Evolutionary conservation across 2,797 vertebrate species (phyloP).

Genomic region (Helostoma temminkii): DNA sequence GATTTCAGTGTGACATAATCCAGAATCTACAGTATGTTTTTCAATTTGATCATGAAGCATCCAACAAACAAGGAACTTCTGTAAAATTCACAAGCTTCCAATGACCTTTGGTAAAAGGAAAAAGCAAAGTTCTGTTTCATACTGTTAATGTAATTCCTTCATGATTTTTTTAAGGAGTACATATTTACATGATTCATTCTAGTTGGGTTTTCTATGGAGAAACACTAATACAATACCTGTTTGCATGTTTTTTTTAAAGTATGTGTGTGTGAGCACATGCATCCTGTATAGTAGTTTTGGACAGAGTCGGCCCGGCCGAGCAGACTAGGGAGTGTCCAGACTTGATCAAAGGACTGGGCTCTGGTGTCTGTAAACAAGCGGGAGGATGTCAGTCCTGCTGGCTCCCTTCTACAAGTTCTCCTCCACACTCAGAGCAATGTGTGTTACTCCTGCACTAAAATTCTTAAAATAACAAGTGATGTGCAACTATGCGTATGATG

Average conservation of each 20-base stretch:
- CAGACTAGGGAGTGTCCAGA: constrained; percentile 58
- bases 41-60: background rate
- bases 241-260: constrained; percentile 13
- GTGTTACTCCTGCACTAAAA: constrained; percentile 71
- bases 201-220: constrained; percentile 2
- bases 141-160: background rate
- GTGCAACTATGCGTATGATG: constrained; percentile 56
- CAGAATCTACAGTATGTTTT: background rate
- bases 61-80: background rate
- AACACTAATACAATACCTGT: constrained; percentile 21
- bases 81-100: background rate
- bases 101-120: background rate
- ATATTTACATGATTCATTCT: background rate
- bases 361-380: constrained; percentile 68
- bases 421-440: constrained; percentile 56
- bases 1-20: constrained; percentile 18
- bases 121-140: background rate
- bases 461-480: constrained; percentile 63
- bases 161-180: background rate
- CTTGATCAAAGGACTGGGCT: constrained; percentile 66
- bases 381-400: constrained; percentile 62
- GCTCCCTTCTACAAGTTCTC: constrained; percentile 54
- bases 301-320: constrained; percentile 24
- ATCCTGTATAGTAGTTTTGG: constrained; percentile 43
- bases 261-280: constrained; percentile 1